Base-by-base conservation (phyloP, 1,140 invertebrate genomes). In the Brachionus rubens region DNA sequence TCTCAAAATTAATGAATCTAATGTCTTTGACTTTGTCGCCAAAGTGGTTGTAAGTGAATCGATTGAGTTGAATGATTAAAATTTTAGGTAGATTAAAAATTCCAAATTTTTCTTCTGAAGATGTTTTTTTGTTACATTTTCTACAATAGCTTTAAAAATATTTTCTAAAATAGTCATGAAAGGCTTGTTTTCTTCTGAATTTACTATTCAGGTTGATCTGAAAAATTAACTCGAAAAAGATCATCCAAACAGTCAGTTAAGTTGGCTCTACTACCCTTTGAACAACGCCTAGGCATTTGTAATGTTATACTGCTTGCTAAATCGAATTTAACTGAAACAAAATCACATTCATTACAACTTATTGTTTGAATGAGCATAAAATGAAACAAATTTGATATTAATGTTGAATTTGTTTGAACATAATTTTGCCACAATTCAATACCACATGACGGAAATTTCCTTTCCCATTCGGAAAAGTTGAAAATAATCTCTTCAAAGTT, bases 31-130 rank as follows among this genome's bases (percentile, higher is more conserved):
- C 30, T 30, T 30, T 56, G 5, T 56, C 30, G 0, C 26, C 26
- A 14, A 0, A 30, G 30, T 12, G 2, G n/a, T 56, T 26, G 30
- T n/a, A 54, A 14, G 24, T 9, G 24, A 54, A 56, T 30, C 52
- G 9, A 56, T 56, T 56, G 1, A 56, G 3, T n/a, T 56, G 52
- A 56, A 56, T 56, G 26, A 56, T 56, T 2, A 56, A 56, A 56
- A 56, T 56, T 56, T 56, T 56, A 9, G 52, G 52, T 28, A 56
- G 30, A 30, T 56, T 56, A n/a, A 56, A 56, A 9, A 56, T n/a
- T 10, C n/a, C 14, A 56, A 28, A 14, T 26, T 56, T 21, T 14
- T 56, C 52, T 30, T 33, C 10, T 26, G 26, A 56, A 28, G 26
- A 1, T 2, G 24, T 28, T 56, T 56, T 56, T 56, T 30, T 56